Evolutionary conservation across 1,140 invertebrate species (phyloP), one percentile per base, ranked within the genome.

Genomic region (Papilio dardanus): DNA sequence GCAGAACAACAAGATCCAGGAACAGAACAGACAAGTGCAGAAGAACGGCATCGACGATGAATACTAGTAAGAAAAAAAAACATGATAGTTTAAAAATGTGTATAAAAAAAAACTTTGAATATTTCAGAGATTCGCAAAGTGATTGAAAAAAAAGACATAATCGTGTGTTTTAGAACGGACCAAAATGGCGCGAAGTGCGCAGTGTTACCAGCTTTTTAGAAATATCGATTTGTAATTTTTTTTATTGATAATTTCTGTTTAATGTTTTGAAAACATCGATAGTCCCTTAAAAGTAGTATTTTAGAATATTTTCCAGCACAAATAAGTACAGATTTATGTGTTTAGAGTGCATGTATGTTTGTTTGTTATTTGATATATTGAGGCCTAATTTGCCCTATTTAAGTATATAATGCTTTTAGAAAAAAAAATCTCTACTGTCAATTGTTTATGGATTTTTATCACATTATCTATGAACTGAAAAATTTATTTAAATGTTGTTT

Each of bases 11-110:
- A 84, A 83, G 75, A 76, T 75, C 37, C 76, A 80, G 40, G 71
- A 77, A 10, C 66, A 73, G 50, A 80, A 77, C 75, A 77, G 84
- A 67, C 86, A 87, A 71, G 83, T 79, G 0, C 89, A 89, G 74
- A 86, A 92, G 82, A 93, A 93, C 81, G 90, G 89, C 19, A 74
- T 90, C 58, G 89, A 91, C 58, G 82, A 90, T 79, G 91, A 93
- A 54, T 93, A 93, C 87, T 93, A 93, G 91, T 92, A 93, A 93
- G 91, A 82, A 14, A 73, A 30, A n/a, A n/a, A 12, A 19, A 69
- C 19, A 69, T 40, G 35, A 37, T 69, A 69, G 67, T 69, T 66
- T 30, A 67, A 28, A 54, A 37, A 76, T 30, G 69, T 79, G 76
- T 66, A 66, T n/a, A n/a, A n/a, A 71, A 74, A 71, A 58, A n/a